Percentiles rank a stretch among this genome's conserved stretches.
These are phyloP conservation scores for Drosophila cracens DNA, from an alignment of 2,888 invertebrate genomes.

Conservation along the genomic window DNA sequence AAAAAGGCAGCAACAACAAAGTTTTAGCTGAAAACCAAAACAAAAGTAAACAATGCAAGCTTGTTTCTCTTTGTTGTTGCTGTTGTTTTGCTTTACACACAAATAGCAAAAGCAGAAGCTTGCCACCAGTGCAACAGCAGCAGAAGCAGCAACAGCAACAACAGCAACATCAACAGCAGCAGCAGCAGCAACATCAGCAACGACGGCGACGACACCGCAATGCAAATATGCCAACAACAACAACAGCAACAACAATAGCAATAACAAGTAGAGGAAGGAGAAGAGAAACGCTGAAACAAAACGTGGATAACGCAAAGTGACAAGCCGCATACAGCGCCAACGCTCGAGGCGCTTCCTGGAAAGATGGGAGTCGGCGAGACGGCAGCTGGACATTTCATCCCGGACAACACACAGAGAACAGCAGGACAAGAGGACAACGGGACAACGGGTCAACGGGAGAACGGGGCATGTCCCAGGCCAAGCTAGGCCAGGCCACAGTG, in stretches of 20 bases:
- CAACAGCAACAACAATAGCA: slow-evolving; percentile 19
- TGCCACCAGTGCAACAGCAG: slow-evolving; percentile 36
- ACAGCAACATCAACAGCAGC: slow-evolving; percentile 19
- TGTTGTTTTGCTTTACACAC: slow-evolving; percentile 47
- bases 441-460: slow-evolving; percentile 2
- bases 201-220: slow-evolving; percentile 66
- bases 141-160: slow-evolving; percentile 20
- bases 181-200: slow-evolving; percentile 16
- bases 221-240: slow-evolving; percentile 74
- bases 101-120: slow-evolving; percentile 60
- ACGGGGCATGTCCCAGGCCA: background rate
- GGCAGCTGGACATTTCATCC: slow-evolving; percentile 53
- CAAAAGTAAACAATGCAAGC: slow-evolving; percentile 74
- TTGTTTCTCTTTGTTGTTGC: slow-evolving; percentile 50
- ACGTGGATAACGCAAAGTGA: slow-evolving; percentile 69
- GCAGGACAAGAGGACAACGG: slow-evolving; percentile 3
- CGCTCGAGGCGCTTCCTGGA: slow-evolving; percentile 61
- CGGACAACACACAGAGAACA: slow-evolving; percentile 37
- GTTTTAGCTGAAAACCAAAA: slow-evolving; percentile 63
- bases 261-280: slow-evolving; percentile 18
- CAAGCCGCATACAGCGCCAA: slow-evolving; percentile 69
- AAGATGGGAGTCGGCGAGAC: slow-evolving; percentile 38
- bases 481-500: slow-evolving; percentile 26
- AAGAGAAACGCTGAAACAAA: slow-evolving; percentile 51
- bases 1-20: slow-evolving; percentile 54